Percentiles rank a stretch among this genome's conserved stretches.
Evolutionary conservation across 2,888 invertebrate genomes (phyloP).

Genomic region (Calameuta idolon): DNA sequence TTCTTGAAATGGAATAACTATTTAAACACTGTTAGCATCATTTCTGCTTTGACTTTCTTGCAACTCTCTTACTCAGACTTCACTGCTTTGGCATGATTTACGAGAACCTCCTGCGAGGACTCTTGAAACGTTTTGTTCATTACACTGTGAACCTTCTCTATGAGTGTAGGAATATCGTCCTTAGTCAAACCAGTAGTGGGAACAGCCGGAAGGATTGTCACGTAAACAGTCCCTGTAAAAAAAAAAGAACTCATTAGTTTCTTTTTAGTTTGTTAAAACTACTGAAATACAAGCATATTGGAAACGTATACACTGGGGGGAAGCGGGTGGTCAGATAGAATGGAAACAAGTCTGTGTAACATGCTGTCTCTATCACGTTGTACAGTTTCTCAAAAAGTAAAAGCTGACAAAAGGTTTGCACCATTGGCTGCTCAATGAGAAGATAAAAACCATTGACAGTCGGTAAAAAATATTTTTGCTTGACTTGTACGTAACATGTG

Average conservation of each 20-base stretch:
- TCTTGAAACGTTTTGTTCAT: constrained; percentile 77
- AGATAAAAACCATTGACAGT: too few relatives aligned
- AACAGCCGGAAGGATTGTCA: constrained; percentile 81
- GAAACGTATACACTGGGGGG: too few relatives aligned
- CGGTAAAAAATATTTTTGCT: too few relatives aligned
- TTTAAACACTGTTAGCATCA: background rate
- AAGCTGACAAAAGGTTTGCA: too few relatives aligned
- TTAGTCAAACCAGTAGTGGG: constrained; percentile 74
- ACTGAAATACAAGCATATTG: too few relatives aligned
- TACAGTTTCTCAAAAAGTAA: too few relatives aligned
- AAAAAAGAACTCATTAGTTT: background rate
- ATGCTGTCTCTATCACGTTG: too few relatives aligned
- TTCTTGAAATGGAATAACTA: constrained; percentile 6
- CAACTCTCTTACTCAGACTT: background rate
- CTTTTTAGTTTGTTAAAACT: background rate
- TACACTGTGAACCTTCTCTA: constrained; percentile 74
- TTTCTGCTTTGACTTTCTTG: background rate
- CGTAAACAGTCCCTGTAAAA: constrained; percentile 74
- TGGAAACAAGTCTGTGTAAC: too few relatives aligned
- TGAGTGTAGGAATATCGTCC: constrained; percentile 74
- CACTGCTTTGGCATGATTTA: constrained; percentile 29
- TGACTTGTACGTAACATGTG: too few relatives aligned
- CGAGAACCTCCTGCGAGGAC: constrained; percentile 66
- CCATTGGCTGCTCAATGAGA: too few relatives aligned
- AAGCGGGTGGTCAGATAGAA: too few relatives aligned